Conservation (phyloP, 30 jellyfish, hydroid and myxozoan genomes). For the Pelagia noctiluca region DNA sequence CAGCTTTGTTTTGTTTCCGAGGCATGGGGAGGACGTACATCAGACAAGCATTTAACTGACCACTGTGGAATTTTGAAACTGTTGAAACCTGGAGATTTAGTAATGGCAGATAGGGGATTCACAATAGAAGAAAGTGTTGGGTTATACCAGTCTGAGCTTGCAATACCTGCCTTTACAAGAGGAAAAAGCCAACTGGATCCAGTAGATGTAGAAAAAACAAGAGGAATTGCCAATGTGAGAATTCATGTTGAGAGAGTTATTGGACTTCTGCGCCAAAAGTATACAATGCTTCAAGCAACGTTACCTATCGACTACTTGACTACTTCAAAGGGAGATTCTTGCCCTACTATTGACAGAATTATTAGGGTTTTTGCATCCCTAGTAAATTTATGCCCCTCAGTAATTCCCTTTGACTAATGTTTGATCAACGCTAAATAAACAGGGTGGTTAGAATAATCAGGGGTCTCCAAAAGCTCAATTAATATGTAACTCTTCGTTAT, state of each 20-base stretch:
- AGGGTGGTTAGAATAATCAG: not conserved
- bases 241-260: not conserved
- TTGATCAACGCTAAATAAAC: not conserved
- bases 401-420: slow-evolving; percentile 38
- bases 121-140: too few relatives aligned
- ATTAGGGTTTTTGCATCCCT: too few relatives aligned
- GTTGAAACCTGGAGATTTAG: too few relatives aligned
- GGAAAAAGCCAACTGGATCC: too few relatives aligned
- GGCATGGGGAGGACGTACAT: slow-evolving; percentile 1
- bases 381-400: not conserved
- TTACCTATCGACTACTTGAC: too few relatives aligned
- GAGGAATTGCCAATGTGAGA: not conserved
- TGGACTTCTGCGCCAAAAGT: not conserved
- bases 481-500: not conserved
- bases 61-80: not conserved
- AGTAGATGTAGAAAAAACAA: too few relatives aligned
- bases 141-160: slow-evolving; percentile 43
- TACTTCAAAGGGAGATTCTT: too few relatives aligned
- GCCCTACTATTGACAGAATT: too few relatives aligned
- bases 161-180: slow-evolving; percentile 70
- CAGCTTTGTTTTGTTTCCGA: slow-evolving; percentile 1
- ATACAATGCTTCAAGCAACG: not conserved
- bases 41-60: not conserved
- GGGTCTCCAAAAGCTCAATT: not conserved
- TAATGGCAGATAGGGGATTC: too few relatives aligned